Percentiles rank a stretch among this genome's conserved stretches.
phyloP scores from a whole-genome alignment of 2,797 vertebrate species.

The Tadarida brasiliensis region DNA sequence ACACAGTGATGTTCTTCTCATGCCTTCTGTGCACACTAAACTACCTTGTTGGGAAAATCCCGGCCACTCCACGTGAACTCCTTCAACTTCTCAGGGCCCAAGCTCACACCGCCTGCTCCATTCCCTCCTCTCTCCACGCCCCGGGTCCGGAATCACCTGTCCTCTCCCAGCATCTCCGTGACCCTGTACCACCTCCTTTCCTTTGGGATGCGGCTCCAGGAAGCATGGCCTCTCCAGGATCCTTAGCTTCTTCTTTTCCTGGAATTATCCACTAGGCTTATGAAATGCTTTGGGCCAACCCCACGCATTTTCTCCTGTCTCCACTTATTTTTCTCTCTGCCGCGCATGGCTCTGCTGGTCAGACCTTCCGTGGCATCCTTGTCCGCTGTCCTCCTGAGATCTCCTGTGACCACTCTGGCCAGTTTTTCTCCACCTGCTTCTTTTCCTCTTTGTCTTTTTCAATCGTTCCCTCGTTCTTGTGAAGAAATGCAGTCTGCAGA shows the following conservation, averaged over 20 bases:
- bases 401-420: rapidly evolving
- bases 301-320: rapidly evolving
- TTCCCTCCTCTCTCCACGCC: rapidly evolving
- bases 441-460: background rate
- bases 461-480: rapidly evolving
- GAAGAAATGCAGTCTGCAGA: background rate
- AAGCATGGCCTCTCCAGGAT: rapidly evolving
- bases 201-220: background rate
- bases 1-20: background rate
- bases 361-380: rapidly evolving
- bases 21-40: rapidly evolving
- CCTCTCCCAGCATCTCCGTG: rapidly evolving
- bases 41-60: rapidly evolving
- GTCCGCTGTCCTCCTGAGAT: rapidly evolving
- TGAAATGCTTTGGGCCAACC: background rate
- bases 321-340: too few species aligned
- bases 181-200: too few species aligned
- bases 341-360: rapidly evolving
- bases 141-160: rapidly evolving
- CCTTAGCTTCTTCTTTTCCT: background rate
- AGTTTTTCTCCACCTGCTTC: too few species aligned
- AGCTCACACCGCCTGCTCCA: rapidly evolving
- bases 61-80: rapidly evolving
- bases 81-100: background rate
- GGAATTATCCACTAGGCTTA: rapidly evolving